Percentiles rank a stretch among this genome's conserved stretches.
phyloP scores from a whole-genome alignment of 2,888 invertebrate genomes.

The Cheilosia impressa region DNA sequence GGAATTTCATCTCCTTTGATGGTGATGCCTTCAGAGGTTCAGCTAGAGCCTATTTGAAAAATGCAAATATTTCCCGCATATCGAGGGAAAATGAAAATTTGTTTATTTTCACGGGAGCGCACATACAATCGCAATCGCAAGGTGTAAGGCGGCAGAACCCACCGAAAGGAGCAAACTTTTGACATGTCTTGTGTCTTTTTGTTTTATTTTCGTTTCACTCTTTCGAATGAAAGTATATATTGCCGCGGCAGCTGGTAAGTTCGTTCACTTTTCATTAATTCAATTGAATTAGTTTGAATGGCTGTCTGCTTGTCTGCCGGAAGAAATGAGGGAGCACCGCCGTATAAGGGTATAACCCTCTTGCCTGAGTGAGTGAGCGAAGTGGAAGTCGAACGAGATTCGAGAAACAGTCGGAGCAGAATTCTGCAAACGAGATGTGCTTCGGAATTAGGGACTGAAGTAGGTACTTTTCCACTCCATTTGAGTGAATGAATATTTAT shows the following conservation, averaged over 20 bases:
- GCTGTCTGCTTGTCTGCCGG: constrained; percentile 72
- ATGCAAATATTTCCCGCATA: constrained; percentile 59
- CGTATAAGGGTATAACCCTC: constrained; percentile 32
- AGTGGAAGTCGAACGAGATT: constrained; percentile 8
- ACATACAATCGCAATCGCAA: constrained; percentile 1
- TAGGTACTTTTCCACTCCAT: constrained; percentile 75
- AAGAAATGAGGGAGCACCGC: constrained; percentile 56
- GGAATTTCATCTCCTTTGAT: constrained; percentile 46
- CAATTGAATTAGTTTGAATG: constrained; percentile 76
- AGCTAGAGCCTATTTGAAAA: constrained; percentile 41
- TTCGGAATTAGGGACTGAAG: constrained; percentile 70
- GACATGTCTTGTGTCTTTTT: constrained; percentile 25
- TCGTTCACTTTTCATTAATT: constrained; percentile 75
- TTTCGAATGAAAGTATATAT: constrained; percentile 33
- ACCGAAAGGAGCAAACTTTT: constrained; percentile 3
- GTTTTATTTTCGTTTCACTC: constrained; percentile 11
- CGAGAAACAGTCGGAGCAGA: constrained; percentile 27
- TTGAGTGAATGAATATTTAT: constrained; percentile 75
- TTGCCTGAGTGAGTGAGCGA: constrained; percentile 7
- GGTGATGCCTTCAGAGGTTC: constrained; percentile 4
- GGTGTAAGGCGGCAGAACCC: background rate
- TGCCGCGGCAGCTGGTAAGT: constrained; percentile 49
- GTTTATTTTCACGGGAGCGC: constrained; percentile 48
- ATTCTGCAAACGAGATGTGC: constrained; percentile 59
- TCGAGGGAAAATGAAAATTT: constrained; percentile 55